These are phyloP conservation scores for Characodon lateralis DNA, from an alignment of 2,797 vertebrate species.

Conservation along the genomic window DNA sequence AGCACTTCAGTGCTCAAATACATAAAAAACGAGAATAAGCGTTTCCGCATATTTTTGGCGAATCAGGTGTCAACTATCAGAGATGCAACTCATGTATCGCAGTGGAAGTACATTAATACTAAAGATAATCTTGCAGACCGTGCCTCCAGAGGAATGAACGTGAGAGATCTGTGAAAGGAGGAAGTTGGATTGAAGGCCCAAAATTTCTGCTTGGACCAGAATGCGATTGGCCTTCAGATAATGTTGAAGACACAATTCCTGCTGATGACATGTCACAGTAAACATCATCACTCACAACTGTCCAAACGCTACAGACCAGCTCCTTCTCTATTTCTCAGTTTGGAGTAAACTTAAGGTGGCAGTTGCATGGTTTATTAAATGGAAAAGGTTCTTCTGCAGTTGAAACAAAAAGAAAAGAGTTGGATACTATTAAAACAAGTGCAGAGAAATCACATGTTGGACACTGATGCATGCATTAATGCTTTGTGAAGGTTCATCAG, in stretches of 20 bases:
- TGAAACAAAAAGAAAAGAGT: no score
- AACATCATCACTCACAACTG: no score
- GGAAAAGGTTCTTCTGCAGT: no score
- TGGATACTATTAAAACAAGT: no score
- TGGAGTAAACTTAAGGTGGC: no score
- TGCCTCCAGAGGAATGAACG: neutral
- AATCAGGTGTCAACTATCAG: neutral
- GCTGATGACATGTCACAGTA: no score
- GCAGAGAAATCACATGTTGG: no score
- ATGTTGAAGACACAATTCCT: neutral
- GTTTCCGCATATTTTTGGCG: neutral
- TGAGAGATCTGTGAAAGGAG: neutral
- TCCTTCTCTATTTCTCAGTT: no score
- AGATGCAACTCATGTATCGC: neutral
- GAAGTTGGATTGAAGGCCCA: neutral
- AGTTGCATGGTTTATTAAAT: no score
- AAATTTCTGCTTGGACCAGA: neutral
- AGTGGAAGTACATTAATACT: neutral
- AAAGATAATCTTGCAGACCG: neutral
- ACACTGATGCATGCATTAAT: no score
- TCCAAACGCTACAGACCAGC: no score
- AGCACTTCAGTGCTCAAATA: slow-evolving; percentile 5
- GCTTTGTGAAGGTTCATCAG: no score
- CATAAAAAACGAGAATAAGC: neutral
- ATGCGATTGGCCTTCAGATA: neutral